A percentile compares a stretch with the other conserved stretches of the same genome.
These are phyloP conservation scores for Speoplatyrhinus poulsoni DNA, from an alignment of 2,113 vertebrate species.

Conservation along the genomic window DNA sequence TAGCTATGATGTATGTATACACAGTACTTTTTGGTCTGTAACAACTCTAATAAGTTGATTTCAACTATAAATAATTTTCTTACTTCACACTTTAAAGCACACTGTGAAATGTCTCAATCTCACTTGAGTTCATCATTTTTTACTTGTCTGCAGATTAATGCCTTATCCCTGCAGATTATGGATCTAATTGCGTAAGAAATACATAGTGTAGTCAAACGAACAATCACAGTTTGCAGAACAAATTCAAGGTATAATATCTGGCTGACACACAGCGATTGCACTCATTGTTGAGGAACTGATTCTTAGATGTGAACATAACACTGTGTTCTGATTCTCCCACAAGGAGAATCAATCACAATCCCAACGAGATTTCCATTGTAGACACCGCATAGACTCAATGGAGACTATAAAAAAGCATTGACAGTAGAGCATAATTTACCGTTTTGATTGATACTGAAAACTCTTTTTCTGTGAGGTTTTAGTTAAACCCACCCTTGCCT, in stretches of 20 bases:
- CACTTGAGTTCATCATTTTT: conserved; percentile 56
- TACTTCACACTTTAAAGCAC: conserved; percentile 25
- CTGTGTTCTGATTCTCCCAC: background rate
- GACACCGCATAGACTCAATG: conserved; percentile 17
- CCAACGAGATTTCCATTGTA: conserved; percentile 22
- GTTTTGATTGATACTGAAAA: conserved; percentile 45
- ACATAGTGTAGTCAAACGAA: conserved; percentile 52
- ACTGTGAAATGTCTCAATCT: conserved; percentile 52
- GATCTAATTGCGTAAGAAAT: conserved; percentile 23
- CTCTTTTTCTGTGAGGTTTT: background rate
- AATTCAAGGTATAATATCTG: conserved; percentile 47
- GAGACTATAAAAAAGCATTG: conserved; percentile 28
- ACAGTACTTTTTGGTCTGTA: background rate
- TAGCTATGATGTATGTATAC: background rate
- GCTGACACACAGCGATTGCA: conserved; percentile 18
- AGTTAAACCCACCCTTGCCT: conserved; percentile 10
- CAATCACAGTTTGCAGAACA: conserved; percentile 37
- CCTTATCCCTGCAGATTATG: conserved; percentile 67
- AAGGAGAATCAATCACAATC: conserved; percentile 24
- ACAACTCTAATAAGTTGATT: background rate
- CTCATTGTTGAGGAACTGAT: conserved; percentile 24
- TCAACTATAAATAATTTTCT: too few relatives aligned
- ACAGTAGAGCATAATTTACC: conserved; percentile 39
- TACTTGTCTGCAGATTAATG: conserved; percentile 68
- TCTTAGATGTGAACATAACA: conserved; percentile 7